Base-by-base conservation (phyloP, 1,140 invertebrate genomes). In the Ruditapes philippinarum region DNA sequence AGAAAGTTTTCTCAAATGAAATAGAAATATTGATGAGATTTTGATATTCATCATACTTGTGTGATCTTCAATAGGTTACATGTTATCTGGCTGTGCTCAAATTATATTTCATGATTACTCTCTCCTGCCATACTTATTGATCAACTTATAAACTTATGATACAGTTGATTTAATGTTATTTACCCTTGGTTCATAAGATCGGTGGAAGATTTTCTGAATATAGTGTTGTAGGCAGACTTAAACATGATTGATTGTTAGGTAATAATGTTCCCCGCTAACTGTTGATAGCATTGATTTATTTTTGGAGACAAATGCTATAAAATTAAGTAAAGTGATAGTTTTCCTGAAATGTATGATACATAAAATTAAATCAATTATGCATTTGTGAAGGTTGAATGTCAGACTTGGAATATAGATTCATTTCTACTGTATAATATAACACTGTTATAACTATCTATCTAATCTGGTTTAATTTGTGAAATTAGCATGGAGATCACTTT, bases 81-180 rank as follows among this genome's bases (percentile, higher is more conserved):
- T 9, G 38, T 76, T n/a, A 25, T 49, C 42, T 5, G 25, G 4
- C 40, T 28, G 45, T 49, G 42, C 73, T 76, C 25, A 42, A 76
- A 76, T 33, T 76, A 49, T 49, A 40, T 49, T 76, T n/a, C 42
- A 25, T 31, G 73, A 82, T 81, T 68, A 65, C n/a, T 38, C 28
- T 65, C 68, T 82, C 62, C 80, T 82, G 80, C 42, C 80, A 82
- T 65, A 82, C n/a, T 65, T 82, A 82, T 82, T 82, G 80, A 82
- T 82, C 42, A 19, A 2, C 22, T 22, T 33, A 65, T 82, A 42
- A n/a, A 45, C 25, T 12, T 33, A 62, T 3, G 57, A 82, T 49
- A 82, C 62, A 65, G 33, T 68, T 82, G 80, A 82, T 82, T 82
- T 82, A 82, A 82, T 82, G 40, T 65, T 82, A 68, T 82, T 82